These are phyloP conservation scores for Nebria brevicollis DNA, from an alignment of 2,888 invertebrate species.

Conservation along the genomic window DNA sequence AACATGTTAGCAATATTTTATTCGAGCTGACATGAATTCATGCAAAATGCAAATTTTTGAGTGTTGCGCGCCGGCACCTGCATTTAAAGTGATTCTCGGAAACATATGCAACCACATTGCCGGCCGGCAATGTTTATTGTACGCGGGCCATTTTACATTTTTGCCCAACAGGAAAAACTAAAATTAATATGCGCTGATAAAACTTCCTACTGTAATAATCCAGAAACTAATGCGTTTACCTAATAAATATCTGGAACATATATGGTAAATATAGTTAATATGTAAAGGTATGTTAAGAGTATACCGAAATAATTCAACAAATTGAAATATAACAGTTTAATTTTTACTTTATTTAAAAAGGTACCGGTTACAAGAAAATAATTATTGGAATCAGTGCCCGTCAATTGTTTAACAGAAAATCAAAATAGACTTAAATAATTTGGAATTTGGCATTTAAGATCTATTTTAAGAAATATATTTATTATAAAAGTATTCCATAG, in stretches of 20 bases:
- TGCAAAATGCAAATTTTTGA: constrained; percentile 42
- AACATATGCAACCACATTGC: constrained; percentile 29
- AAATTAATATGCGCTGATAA: neutral
- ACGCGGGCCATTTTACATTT: neutral
- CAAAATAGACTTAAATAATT: too few relatives aligned
- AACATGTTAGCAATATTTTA: constrained; percentile 30
- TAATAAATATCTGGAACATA: constrained; percentile 4
- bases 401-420: too few relatives aligned
- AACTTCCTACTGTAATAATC: neutral
- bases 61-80: constrained; percentile 32
- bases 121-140: constrained; percentile 8
- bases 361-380: too few relatives aligned
- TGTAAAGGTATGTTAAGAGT: neutral
- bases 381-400: too few relatives aligned
- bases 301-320: neutral
- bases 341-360: neutral
- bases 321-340: neutral
- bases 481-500: too few relatives aligned
- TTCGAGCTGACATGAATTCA: constrained; percentile 30
- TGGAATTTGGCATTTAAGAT: too few relatives aligned
- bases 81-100: constrained; percentile 37
- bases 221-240: neutral
- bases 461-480: too few relatives aligned
- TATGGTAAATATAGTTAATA: neutral
- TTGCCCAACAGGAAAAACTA: neutral